Base-by-base conservation (phyloP, 2,797 vertebrate species). In the Syndactyla subalaris region DNA sequence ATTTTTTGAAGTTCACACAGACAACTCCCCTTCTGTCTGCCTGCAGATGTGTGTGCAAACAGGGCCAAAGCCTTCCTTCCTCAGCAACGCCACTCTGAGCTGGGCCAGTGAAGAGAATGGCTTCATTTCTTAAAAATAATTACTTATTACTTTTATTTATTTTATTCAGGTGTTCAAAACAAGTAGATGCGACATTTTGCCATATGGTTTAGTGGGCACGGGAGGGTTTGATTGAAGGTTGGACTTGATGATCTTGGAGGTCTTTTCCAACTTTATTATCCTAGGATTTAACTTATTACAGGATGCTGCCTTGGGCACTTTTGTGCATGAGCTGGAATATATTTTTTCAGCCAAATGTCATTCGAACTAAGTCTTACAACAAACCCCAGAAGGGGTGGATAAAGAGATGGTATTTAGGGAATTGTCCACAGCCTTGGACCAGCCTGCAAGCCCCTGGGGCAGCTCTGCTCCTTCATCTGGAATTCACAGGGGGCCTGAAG, bases 31-130 rank as follows among this genome's bases (percentile, higher is more conserved):
- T 43, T 11, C 41, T 34, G 21, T 46, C 46, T 34, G 17, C 24
- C 41, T 55, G 29, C 9, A 10, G 19, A 24, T 0, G 0, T 4
- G 36, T 1, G 2, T 38, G 51, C n/a, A n/a, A 65, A 22, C 3
- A 45, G 26, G 4, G 23, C 30, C 61, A 39, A 52, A 74, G 24
- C 49, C 29, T 68, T 54, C 32, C 14, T n/a, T 77, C 36, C 74
- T 62, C 72, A 62, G 43, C 45, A 76, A 9, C 65, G 41, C 29
- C 24, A 43, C 51, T 76, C 71, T 20, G 29, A 89, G 52, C 8
- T 1, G 5, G 30, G 12, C 4, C 61, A 12, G 2, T 46, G 58
- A 58, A 17, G 24, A 70, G 9, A 55, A 57, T 43, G 0, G 8
- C 15, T 88, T 65, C 12, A 14, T 57, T 78, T 41, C 57, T 78